Evolutionary conservation across 2,113 vertebrate genomes (phyloP).

Genomic region (Myodes glareolus): DNA sequence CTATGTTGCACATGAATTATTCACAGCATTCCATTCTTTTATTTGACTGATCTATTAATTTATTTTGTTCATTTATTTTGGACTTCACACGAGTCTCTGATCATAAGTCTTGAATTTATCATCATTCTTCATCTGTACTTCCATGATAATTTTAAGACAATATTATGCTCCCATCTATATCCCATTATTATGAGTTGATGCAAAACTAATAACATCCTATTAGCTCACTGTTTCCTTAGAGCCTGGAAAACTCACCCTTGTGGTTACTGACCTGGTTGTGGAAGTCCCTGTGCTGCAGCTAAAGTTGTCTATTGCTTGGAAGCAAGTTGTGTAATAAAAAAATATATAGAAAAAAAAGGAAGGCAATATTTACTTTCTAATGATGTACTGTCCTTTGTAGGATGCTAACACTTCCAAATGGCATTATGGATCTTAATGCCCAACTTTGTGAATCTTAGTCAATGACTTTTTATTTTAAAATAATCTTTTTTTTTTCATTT

Average conservation of each 20-base stretch:
- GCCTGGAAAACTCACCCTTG: slow-evolving; percentile 62
- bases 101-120: neutral
- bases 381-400: neutral
- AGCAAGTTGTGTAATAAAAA: slow-evolving; percentile 14
- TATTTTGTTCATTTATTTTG: neutral
- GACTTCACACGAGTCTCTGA: neutral
- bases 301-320: slow-evolving; percentile 41
- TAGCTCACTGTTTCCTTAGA: slow-evolving; percentile 69
- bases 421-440: neutral
- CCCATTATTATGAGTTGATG: slow-evolving; percentile 37
- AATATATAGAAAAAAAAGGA: neutral
- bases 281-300: slow-evolving; percentile 59
- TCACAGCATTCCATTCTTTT: neutral
- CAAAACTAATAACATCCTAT: slow-evolving; percentile 66
- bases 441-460: neutral
- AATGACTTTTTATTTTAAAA: no score
- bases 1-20: neutral
- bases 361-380: neutral
- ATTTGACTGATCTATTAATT: neutral
- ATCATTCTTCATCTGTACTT: neutral
- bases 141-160: neutral
- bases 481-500: no score
- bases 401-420: neutral
- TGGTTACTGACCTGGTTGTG: slow-evolving; percentile 71
- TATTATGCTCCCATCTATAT: neutral